Percentiles rank a stretch among this genome's conserved stretches.
phyloP scores from a whole-genome alignment of 2,888 invertebrate genomes.

The Andrena fulva region DNA sequence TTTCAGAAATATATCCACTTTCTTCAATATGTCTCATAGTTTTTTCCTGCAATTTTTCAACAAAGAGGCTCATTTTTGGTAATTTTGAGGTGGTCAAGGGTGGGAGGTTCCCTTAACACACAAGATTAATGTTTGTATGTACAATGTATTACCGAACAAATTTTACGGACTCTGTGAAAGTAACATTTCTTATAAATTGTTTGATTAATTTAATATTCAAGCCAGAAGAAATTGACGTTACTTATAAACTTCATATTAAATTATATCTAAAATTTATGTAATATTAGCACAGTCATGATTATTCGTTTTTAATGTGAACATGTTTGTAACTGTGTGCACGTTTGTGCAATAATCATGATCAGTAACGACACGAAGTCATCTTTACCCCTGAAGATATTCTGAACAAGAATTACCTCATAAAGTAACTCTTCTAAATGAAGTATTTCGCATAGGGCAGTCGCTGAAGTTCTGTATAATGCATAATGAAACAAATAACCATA shows the following conservation, averaged over 20 bases:
- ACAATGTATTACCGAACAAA: not conserved
- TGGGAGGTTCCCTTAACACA: not conserved
- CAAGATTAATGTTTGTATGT: not conserved
- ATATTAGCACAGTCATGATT: not conserved
- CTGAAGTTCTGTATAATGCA: not conserved
- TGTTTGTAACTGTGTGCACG: not conserved
- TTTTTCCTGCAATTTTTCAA: too few species aligned
- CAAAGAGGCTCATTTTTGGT: too few species aligned
- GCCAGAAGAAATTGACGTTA: not conserved
- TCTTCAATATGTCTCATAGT: too few species aligned
- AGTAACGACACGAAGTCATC: not conserved
- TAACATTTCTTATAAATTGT: not conserved
- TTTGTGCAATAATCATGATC: constrained; percentile 1
- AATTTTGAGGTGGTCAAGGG: too few species aligned
- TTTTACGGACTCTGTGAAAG: not conserved
- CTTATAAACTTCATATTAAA: not conserved
- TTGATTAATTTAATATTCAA: not conserved
- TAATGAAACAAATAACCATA: not conserved
- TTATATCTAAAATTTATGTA: not conserved
- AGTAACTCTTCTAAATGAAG: too few species aligned
- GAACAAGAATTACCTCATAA: not conserved
- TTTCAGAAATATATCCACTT: too few species aligned
- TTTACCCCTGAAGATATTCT: not conserved
- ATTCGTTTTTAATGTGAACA: not conserved
- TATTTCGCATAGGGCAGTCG: not conserved